These are phyloP conservation scores for Drosophila emarginata DNA, from an alignment of 2,888 invertebrate genomes.

Conservation along the genomic window DNA sequence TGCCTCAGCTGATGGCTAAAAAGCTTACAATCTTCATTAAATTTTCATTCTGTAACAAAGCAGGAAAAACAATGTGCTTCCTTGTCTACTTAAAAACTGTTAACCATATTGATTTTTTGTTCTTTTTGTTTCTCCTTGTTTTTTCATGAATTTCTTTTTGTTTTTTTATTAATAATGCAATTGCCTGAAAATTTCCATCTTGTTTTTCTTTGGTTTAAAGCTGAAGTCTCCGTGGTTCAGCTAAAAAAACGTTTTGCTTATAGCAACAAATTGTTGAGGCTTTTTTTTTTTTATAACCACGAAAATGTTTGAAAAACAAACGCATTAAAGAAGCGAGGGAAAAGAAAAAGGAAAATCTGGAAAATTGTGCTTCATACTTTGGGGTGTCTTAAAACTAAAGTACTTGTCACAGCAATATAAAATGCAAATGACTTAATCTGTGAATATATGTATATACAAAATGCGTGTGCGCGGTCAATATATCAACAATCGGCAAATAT, in stretches of 20 bases:
- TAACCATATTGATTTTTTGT: slow-evolving; percentile 21
- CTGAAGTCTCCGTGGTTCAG: slow-evolving; percentile 14
- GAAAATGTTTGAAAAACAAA: slow-evolving; percentile 45
- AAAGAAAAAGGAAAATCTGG: slow-evolving; percentile 32
- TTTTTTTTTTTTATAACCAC: slow-evolving; percentile 37
- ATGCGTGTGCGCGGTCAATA: not conserved
- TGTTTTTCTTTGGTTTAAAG: slow-evolving; percentile 25
- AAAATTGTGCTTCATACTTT: slow-evolving; percentile 57
- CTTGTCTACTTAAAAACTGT: slow-evolving; percentile 23
- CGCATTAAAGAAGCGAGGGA: slow-evolving; percentile 47
- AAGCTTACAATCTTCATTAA: slow-evolving; percentile 37
- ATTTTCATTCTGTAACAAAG: slow-evolving; percentile 37
- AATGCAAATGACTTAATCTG: slow-evolving; percentile 11
- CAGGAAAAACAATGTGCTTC: slow-evolving; percentile 4
- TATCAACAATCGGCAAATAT: not conserved
- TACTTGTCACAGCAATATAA: slow-evolving; percentile 10
- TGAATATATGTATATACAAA: too few relatives aligned
- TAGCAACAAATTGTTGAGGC: slow-evolving; percentile 33
- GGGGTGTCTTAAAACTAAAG: slow-evolving; percentile 43
- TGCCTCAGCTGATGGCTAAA: not conserved
- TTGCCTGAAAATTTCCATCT: slow-evolving; percentile 28
- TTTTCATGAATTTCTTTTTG: not conserved
- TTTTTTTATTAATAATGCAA: slow-evolving; percentile 15
- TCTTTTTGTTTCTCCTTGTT: not conserved
- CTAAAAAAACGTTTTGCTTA: slow-evolving; percentile 40